Evolutionary conservation across 2,797 vertebrate species (phyloP).

Genomic region (Cygnus olor): DNA sequence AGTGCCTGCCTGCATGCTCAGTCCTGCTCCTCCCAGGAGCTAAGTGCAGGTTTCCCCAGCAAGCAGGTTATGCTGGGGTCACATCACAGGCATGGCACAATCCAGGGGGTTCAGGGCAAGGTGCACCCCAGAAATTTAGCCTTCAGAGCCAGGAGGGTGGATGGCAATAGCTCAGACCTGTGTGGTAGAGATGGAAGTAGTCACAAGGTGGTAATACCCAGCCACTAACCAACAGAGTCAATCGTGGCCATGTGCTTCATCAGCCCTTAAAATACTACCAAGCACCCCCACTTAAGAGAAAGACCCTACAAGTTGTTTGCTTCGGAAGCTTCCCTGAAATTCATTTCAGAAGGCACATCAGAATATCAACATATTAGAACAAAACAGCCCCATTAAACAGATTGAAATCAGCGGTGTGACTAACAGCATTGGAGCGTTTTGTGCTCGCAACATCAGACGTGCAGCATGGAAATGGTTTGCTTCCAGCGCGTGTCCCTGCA

Average conservation of each 20-base stretch:
- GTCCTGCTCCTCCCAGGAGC: not conserved
- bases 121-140: not conserved
- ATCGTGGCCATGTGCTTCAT: not conserved
- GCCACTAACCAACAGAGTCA: not conserved
- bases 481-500: not conserved
- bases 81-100: accelerated
- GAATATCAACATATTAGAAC: not conserved
- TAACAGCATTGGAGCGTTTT: not conserved
- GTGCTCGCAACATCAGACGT: accelerated
- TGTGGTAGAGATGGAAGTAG: accelerated
- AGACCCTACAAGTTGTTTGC: not conserved
- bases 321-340: not conserved
- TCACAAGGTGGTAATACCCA: not conserved
- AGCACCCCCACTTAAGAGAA: not conserved
- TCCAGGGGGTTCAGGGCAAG: accelerated
- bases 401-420: not conserved
- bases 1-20: not conserved
- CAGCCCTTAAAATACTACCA: not conserved
- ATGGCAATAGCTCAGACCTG: not conserved
- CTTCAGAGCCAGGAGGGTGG: not conserved
- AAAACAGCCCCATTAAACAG: not conserved
- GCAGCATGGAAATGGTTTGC: not conserved
- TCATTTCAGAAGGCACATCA: not conserved
- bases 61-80: not conserved
- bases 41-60: not conserved